Evolutionary conservation across 2,113 vertebrate genomes (phyloP).

Genomic region (Mustela lutreola): DNA sequence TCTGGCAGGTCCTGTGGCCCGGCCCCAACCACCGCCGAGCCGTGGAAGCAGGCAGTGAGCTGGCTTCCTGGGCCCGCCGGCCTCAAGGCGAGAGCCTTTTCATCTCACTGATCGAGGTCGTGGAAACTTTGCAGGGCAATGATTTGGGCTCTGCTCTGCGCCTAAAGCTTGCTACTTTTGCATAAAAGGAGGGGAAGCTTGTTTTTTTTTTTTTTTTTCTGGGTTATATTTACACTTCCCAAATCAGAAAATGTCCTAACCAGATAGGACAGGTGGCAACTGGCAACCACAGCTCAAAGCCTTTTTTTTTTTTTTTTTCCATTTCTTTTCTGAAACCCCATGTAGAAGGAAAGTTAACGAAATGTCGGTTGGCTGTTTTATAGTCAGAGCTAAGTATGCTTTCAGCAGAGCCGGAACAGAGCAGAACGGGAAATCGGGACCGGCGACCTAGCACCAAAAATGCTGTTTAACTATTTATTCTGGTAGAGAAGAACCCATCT

Average conservation of each 20-base stretch:
- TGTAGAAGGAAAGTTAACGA: constrained; percentile 71
- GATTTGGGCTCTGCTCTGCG: not conserved
- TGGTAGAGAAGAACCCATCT: not conserved
- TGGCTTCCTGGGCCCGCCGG: constrained; percentile 63
- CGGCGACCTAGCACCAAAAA: not conserved
- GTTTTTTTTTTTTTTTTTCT: constrained; percentile 54
- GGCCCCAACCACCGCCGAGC: not conserved
- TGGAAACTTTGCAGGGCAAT: not conserved
- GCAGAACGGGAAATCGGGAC: constrained; percentile 32
- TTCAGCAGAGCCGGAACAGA: constrained; percentile 22
- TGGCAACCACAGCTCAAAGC: constrained; percentile 66
- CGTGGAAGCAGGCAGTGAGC: not conserved
- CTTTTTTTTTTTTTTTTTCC: constrained; percentile 52
- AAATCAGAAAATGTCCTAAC: constrained; percentile 75
- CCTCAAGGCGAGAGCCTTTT: constrained; percentile 17
- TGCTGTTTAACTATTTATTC: not conserved
- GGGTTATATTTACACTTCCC: constrained; percentile 77
- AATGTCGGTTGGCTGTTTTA: constrained; percentile 58
- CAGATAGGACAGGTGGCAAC: constrained; percentile 79
- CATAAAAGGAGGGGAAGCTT: constrained; percentile 77
- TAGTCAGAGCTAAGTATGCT: not conserved
- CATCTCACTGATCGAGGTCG: not conserved
- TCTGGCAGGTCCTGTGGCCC: constrained; percentile 49
- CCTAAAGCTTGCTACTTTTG: constrained; percentile 56
- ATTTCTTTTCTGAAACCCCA: constrained; percentile 68